These are phyloP conservation scores for Listrodromus nycthemerus DNA, from an alignment of 2,888 invertebrate species.

Conservation along the genomic window DNA sequence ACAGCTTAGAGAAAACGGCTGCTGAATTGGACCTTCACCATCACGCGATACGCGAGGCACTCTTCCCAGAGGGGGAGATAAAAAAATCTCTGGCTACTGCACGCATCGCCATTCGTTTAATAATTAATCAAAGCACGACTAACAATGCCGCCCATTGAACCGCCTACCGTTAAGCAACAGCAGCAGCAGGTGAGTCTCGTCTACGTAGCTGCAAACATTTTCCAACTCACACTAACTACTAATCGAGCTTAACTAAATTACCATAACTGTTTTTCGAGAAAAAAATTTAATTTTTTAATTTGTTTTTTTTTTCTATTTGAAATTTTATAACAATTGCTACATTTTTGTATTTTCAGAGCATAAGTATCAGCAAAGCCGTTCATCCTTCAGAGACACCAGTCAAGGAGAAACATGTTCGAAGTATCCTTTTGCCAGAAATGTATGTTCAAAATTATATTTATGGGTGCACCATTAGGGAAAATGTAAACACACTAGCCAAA, in stretches of 20 bases:
- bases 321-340: constrained; percentile 10
- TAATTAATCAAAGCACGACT: constrained; percentile 56
- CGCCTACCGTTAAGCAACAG: constrained; percentile 86
- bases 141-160: constrained; percentile 79
- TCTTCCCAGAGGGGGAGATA: background rate
- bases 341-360: constrained; percentile 87
- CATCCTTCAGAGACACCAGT: constrained; percentile 96
- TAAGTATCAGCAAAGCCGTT: constrained; percentile 97
- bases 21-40: background rate
- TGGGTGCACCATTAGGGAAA: no score
- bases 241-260: background rate
- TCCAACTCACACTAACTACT: background rate
- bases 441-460: background rate
- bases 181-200: constrained; percentile 86
- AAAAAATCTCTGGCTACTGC: constrained; percentile 12
- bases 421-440: constrained; percentile 85
- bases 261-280: background rate
- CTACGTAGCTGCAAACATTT: constrained; percentile 15
- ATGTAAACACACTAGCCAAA: no score
- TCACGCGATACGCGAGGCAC: background rate
- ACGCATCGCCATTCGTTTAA: constrained; percentile 34
- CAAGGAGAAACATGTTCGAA: constrained; percentile 99
- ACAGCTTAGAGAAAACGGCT: background rate
- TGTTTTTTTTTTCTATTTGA: background rate
- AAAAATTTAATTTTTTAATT: constrained; percentile 6